These are phyloP conservation scores for Triplophysa bombifrons DNA, from an alignment of 2,797 vertebrate species.

Conservation along the genomic window DNA sequence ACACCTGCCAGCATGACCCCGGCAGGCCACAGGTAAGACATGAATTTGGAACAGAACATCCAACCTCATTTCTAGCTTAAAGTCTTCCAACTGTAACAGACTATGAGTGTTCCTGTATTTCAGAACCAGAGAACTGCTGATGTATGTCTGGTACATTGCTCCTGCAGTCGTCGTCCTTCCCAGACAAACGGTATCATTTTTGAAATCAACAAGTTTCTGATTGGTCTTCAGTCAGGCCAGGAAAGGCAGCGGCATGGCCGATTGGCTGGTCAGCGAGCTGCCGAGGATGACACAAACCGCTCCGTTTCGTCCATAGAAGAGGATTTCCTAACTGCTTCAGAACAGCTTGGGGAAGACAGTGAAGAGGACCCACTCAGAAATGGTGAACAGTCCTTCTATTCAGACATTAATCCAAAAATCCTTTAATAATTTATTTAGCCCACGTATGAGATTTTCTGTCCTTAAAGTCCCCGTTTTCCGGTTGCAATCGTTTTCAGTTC, in stretches of 20 bases:
- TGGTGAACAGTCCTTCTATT: constrained; percentile 72
- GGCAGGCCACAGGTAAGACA: constrained; percentile 82
- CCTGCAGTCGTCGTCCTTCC: constrained; percentile 73
- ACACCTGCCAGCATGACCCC: constrained; percentile 76
- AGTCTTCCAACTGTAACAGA: not conserved
- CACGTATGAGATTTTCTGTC: not conserved
- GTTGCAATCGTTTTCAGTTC: too few relatives aligned
- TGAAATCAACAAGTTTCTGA: constrained; percentile 96
- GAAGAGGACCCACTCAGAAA: constrained; percentile 85
- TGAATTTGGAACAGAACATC: constrained; percentile 16
- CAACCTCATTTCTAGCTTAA: constrained; percentile 6
- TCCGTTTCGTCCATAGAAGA: constrained; percentile 97
- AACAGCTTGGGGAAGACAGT: constrained; percentile 92
- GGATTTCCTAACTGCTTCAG: constrained; percentile 94
- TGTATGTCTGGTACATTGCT: constrained; percentile 90
- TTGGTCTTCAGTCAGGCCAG: constrained; percentile 90
- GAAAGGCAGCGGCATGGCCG: constrained; percentile 79
- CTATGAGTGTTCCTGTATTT: constrained; percentile 30
- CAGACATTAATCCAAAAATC: not conserved
- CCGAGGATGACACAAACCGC: constrained; percentile 94
- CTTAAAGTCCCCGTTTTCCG: too few relatives aligned
- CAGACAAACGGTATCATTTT: constrained; percentile 84
- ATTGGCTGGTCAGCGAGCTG: constrained; percentile 69
- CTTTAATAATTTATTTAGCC: not conserved
- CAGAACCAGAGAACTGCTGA: constrained; percentile 83